Conservation (phyloP, 2,797 vertebrate genomes). For the Calcarius lapponicus region DNA sequence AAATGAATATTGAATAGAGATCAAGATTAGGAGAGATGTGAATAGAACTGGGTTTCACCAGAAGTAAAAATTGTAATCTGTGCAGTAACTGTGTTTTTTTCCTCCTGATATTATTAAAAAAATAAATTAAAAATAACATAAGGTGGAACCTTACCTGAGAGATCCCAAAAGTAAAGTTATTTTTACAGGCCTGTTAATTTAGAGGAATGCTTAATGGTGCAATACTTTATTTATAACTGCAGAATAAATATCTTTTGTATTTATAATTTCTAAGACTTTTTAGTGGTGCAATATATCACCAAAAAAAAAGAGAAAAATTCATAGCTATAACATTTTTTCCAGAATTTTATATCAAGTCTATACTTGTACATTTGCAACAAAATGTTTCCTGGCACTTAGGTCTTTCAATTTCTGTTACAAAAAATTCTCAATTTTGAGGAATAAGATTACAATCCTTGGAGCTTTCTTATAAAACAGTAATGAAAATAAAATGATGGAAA, state of each 20-base stretch:
- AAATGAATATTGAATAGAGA: not conserved
- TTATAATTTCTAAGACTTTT: not conserved
- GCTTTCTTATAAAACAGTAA: not conserved
- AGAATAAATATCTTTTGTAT: not conserved
- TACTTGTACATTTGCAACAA: not conserved
- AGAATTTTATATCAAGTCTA: not conserved
- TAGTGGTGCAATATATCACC: not conserved
- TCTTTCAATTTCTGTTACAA: not conserved
- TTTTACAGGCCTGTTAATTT: not conserved
- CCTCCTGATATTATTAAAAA: not conserved
- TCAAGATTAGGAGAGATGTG: not conserved
- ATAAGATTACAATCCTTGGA: not conserved
- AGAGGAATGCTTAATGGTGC: not conserved
- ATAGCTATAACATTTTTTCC: not conserved
- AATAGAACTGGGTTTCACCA: not conserved
- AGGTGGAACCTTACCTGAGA: not conserved
- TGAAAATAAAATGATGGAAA: not conserved
- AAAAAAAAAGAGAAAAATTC: not conserved
- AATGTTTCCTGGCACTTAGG: not conserved
- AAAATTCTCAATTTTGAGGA: not conserved
- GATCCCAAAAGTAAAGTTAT: not conserved
- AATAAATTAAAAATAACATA: not conserved
- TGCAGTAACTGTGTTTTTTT: not conserved
- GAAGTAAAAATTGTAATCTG: not conserved
- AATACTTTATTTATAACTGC: not conserved